phyloP scores from a whole-genome alignment of 2,113 vertebrate species.

The Bettongia penicillata region DNA sequence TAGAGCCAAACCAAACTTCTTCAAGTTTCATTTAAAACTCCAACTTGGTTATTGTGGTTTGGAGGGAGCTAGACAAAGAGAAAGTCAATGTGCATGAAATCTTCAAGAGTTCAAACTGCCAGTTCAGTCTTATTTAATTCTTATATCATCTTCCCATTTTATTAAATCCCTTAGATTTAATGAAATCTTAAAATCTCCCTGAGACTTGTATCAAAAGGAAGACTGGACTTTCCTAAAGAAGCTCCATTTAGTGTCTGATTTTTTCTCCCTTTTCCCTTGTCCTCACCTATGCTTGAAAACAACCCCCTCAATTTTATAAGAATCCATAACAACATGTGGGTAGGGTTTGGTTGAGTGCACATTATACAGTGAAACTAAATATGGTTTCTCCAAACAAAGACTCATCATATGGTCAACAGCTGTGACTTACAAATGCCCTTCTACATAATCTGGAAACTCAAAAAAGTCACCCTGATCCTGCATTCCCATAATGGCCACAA shows the following conservation, averaged over 20 bases:
- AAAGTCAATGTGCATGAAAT: neutral
- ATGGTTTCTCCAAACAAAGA: slow-evolving; percentile 52
- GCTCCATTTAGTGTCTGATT: neutral
- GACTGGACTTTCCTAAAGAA: neutral
- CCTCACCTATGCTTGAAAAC: slow-evolving; percentile 13
- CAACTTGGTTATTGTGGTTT: neutral
- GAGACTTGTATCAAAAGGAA: neutral
- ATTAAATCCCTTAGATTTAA: slow-evolving; percentile 10
- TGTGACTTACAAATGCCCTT: slow-evolving; percentile 57
- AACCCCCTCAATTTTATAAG: slow-evolving; percentile 32
- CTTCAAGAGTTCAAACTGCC: neutral
- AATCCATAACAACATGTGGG: neutral
- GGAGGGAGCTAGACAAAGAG: neutral
- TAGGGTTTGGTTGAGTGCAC: slow-evolving; percentile 39
- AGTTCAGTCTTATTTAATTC: neutral
- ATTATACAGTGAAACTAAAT: slow-evolving; percentile 41
- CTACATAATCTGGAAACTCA: slow-evolving; percentile 55
- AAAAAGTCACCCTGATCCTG: slow-evolving; percentile 26
- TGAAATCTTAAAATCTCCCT: neutral
- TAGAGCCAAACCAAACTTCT: neutral
- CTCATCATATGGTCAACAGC: slow-evolving; percentile 77
- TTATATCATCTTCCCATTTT: neutral
- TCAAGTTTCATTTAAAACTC: neutral
- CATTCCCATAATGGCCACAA: neutral
- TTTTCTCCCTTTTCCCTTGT: neutral